Conservation (phyloP, 2,888 invertebrate species). For the Polymixis lichenea region DNA sequence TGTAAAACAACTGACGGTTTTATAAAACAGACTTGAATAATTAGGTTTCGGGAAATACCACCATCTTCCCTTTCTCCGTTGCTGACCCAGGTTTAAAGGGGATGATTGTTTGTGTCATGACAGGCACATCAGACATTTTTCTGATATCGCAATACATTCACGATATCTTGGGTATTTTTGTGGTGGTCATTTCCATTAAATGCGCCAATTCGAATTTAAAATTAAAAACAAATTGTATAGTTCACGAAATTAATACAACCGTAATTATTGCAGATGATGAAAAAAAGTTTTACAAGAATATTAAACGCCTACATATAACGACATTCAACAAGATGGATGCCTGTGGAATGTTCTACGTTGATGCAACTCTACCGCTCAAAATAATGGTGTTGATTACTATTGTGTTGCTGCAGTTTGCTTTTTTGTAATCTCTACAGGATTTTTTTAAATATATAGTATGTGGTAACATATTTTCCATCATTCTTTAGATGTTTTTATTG, state of each 20-base stretch:
- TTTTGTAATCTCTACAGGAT: neutral
- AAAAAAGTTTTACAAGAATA: conserved; percentile 23
- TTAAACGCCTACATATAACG: conserved; percentile 1
- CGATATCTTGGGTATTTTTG: accelerated
- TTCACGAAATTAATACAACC: neutral
- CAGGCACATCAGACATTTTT: neutral
- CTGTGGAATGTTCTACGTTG: conserved; percentile 20
- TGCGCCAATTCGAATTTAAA: neutral
- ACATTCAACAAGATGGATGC: conserved; percentile 17
- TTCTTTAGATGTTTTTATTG: too few species aligned
- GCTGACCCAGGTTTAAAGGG: neutral
- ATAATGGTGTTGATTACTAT: neutral
- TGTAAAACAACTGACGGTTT: too few species aligned
- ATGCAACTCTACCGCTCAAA: conserved; percentile 6
- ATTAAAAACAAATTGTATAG: neutral
- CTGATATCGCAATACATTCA: neutral
- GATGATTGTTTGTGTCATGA: too few species aligned
- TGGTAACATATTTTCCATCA: too few species aligned
- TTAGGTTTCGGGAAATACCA: neutral
- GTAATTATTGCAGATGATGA: conserved; percentile 7
- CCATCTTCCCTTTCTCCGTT: neutral
- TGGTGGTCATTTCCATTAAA: neutral
- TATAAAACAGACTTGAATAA: neutral
- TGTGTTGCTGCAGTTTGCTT: conserved; percentile 16
- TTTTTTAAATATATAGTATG: too few species aligned